Percentiles rank a stretch among this genome's conserved stretches.
Evolutionary conservation across 2,113 vertebrate genomes (phyloP).

Genomic region (Rhinoptilus africanus): DNA sequence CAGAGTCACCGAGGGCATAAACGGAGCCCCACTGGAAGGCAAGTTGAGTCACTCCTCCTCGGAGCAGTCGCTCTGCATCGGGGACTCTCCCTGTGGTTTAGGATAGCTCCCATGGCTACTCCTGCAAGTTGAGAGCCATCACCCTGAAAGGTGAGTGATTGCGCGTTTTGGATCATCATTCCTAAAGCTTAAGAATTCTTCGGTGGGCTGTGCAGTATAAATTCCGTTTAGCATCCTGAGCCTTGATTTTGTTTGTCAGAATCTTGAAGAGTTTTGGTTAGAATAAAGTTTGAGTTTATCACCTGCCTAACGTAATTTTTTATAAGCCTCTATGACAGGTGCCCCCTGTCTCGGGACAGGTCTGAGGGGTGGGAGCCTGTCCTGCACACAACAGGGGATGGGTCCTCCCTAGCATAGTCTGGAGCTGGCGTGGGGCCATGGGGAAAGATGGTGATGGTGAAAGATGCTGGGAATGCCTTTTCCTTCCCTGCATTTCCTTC

Average conservation of each 20-base stretch:
- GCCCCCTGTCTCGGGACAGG: neutral
- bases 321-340: neutral
- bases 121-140: neutral
- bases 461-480: fast-evolving
- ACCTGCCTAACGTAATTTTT: neutral
- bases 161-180: neutral
- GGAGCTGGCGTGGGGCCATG: fast-evolving
- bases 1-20: neutral
- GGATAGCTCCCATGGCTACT: neutral
- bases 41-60: neutral
- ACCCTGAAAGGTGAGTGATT: neutral
- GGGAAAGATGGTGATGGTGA: neutral
- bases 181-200: neutral
- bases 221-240: neutral
- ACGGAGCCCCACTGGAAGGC: neutral
- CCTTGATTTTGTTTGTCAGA: neutral
- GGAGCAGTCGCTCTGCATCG: neutral
- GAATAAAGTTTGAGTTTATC: neutral
- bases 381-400: fast-evolving
- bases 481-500: neutral
- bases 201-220: neutral
- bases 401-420: neutral
- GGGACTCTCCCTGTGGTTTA: neutral
- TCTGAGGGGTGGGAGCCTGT: neutral
- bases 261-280: neutral